Conservation (phyloP, 1,140 invertebrate genomes). For the Physella acuta region DNA sequence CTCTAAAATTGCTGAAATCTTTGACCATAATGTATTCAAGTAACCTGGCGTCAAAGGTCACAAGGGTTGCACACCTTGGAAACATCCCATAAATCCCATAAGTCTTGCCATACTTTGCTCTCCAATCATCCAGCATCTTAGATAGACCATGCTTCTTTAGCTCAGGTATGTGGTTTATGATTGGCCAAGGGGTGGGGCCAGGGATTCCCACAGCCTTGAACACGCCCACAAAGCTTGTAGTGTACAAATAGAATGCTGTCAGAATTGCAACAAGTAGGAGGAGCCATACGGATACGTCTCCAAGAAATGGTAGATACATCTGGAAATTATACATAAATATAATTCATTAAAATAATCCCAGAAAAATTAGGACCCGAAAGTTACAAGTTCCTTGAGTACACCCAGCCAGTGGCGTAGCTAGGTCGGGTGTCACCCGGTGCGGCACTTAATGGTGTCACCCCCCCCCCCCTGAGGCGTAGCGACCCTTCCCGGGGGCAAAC, state of each 20-base stretch:
- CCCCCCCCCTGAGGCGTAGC: too few relatives aligned
- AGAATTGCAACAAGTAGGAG: not conserved
- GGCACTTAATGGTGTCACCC: too few relatives aligned
- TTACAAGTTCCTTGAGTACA: too few relatives aligned
- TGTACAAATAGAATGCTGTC: slow-evolving; percentile 1
- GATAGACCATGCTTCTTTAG: slow-evolving; percentile 14
- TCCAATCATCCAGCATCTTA: slow-evolving; percentile 16
- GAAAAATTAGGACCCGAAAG: too few relatives aligned
- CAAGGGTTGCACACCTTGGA: slow-evolving; percentile 2
- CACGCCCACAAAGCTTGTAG: slow-evolving; percentile 9
- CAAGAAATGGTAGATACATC: slow-evolving; percentile 5
- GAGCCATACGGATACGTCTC: not conserved
- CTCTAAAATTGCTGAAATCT: slow-evolving; percentile 12
- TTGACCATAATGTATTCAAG: slow-evolving; percentile 13
- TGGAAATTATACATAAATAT: too few relatives aligned
- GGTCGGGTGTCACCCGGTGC: too few relatives aligned
- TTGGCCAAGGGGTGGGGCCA: slow-evolving; percentile 15
- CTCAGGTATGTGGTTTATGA: slow-evolving; percentile 9
- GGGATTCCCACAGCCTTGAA: slow-evolving; percentile 10
- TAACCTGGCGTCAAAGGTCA: slow-evolving; percentile 10
- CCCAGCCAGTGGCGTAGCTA: too few relatives aligned
- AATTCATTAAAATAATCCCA: too few relatives aligned
- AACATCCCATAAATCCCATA: slow-evolving; percentile 10
- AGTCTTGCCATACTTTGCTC: slow-evolving; percentile 8
- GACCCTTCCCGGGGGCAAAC: too few relatives aligned